A percentile compares a stretch with the other conserved stretches of the same genome.
Conservation (phyloP, 1,140 invertebrate genomes). For the Solenopsis fugax region DNA sequence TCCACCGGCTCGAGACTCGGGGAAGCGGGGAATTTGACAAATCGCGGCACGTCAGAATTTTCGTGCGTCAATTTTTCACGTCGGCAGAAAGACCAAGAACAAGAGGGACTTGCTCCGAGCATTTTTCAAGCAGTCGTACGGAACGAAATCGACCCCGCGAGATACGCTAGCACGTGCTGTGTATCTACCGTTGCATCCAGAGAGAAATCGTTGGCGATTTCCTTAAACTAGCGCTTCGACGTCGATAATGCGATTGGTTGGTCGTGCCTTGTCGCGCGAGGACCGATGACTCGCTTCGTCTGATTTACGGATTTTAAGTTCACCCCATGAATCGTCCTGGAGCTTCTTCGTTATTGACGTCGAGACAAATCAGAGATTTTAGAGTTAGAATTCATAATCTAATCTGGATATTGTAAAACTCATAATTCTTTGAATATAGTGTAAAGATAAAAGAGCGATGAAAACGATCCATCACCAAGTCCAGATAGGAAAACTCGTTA, state of each 20-base stretch:
- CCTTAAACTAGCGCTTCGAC: slow-evolving; percentile 73
- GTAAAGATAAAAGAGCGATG: background rate
- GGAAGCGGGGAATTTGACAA: slow-evolving; percentile 79
- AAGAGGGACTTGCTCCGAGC: slow-evolving; percentile 71
- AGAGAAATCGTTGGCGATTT: slow-evolving; percentile 77
- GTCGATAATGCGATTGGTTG: slow-evolving; percentile 76
- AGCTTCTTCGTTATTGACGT: background rate
- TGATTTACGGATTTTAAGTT: slow-evolving; percentile 59
- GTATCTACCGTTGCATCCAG: slow-evolving; percentile 29
- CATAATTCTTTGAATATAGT: background rate
- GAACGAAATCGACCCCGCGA: slow-evolving; percentile 77
- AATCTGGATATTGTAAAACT: background rate
- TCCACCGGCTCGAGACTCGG: slow-evolving; percentile 58
- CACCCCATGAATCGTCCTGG: background rate
- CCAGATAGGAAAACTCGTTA: background rate
- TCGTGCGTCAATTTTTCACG: slow-evolving; percentile 84
- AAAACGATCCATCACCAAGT: background rate
- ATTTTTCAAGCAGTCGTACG: slow-evolving; percentile 84
- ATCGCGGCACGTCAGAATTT: slow-evolving; percentile 83
- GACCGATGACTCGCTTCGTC: slow-evolving; percentile 49
- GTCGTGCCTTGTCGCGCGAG: slow-evolving; percentile 58
- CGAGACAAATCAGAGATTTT: background rate
- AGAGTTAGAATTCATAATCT: slow-evolving; percentile 4
- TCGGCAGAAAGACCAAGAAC: slow-evolving; percentile 70
- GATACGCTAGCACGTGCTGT: slow-evolving; percentile 46